These are phyloP conservation scores for Brienomyrus longianalis DNA, from an alignment of 2,113 vertebrate species.

Conservation along the genomic window DNA sequence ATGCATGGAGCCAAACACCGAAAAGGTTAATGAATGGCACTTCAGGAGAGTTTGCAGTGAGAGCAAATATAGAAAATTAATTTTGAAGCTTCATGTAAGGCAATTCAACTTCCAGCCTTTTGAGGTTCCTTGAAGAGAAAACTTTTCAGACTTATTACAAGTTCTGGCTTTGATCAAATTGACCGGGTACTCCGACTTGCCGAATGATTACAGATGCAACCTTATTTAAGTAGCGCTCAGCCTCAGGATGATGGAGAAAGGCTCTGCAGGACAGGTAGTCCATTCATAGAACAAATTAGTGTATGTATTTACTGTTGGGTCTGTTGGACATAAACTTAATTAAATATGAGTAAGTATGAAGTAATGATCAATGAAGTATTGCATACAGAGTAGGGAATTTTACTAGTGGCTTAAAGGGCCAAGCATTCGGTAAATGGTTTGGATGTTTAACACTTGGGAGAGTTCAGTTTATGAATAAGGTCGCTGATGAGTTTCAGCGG, in stretches of 20 bases:
- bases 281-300: background rate
- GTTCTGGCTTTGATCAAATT: background rate
- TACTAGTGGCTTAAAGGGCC: background rate
- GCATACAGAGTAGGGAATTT: background rate
- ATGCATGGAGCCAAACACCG: background rate
- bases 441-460: background rate
- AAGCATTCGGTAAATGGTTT: background rate
- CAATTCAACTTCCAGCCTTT: background rate
- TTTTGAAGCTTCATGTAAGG: background rate
- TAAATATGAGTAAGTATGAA: background rate
- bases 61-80: background rate
- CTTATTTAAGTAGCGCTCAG: background rate
- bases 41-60: background rate
- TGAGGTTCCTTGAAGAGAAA: background rate
- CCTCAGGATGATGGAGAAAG: background rate
- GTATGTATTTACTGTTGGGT: background rate
- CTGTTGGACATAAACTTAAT: background rate
- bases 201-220: background rate
- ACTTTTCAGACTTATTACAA: background rate
- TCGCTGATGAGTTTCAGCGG: background rate
- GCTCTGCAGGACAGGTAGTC: background rate
- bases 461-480: background rate
- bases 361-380: background rate
- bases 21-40: constrained; percentile 1
- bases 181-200: background rate